Base-by-base conservation (phyloP, 2,888 invertebrate genomes). In the Hecatera dysodea region DNA sequence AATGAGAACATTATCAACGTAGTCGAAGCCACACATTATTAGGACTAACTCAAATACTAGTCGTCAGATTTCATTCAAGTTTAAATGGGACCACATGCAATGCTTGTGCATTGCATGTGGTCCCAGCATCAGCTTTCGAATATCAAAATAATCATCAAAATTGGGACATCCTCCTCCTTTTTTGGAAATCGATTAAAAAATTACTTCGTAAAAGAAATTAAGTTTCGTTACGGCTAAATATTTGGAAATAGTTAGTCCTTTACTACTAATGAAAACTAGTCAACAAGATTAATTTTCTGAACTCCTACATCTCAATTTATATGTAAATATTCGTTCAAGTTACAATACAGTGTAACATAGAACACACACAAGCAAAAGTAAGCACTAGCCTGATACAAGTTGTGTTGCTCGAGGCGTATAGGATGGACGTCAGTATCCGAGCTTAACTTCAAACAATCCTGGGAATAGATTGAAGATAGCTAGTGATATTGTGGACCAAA, bases 381-480 rank as follows among this genome's bases (percentile, higher is more conserved):
- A 50, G 27, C 8, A 62, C 29, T 67, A 24, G 46, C n/a, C 53
- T 59, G 55, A 72, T 80, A 80, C 50, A 67, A 72, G 57, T 65
- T 72, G 29, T 61, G 57, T 59, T 4, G 76, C 78, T 62, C 39
- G 61, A 5, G 76, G 78, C 80, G 55, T 46, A 76, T 67, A 56
- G 61, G 65, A 72, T 42, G 62, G 80, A 80, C 78, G 61, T 29
- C 42, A 48, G 55, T 36, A 36, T 24, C 64, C 46, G 3, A 55
- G 57, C 61, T 65, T 50, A 80, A 75, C 67, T 79, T 64, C 50
- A 62, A 53, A 36, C 57, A 57, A 57, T 65, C 42, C 50, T 50
- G 48, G 46, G 55, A 59, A 62, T 67, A 65, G 46, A 29, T 50
- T 27, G 22, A 53, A 61, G 57, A 76, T 79, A 76, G n/a, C 61